Percentiles rank a stretch among this genome's conserved stretches.
phyloP scores from a whole-genome alignment of 2,797 vertebrate species.

The Alosa sapidissima region DNA sequence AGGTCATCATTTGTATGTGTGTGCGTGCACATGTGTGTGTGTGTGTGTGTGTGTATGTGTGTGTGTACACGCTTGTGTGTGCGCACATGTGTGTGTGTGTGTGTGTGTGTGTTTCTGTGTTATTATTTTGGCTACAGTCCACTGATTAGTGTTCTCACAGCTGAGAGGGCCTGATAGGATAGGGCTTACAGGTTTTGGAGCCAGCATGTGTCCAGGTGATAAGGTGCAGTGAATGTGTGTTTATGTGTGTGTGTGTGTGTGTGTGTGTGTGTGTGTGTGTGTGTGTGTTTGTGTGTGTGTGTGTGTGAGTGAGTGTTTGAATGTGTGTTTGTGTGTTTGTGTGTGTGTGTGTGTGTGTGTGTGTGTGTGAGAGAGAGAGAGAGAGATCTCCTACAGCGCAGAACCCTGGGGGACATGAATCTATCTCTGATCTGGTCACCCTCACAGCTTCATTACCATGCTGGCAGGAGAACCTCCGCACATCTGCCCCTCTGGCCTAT shows the following conservation, averaged over 20 bases:
- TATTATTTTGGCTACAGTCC: conserved; percentile 4
- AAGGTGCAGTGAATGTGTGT: conserved; percentile 17
- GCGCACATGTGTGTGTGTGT: background rate
- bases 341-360: background rate
- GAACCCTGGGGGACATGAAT: background rate
- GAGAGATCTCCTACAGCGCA: background rate
- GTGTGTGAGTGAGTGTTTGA: background rate
- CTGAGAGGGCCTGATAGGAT: conserved; percentile 36
- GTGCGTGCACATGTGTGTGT: conserved; percentile 3
- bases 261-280: conserved; percentile 27
- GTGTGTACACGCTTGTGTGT: background rate
- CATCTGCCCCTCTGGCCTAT: background rate
- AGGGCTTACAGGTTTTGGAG: conserved; percentile 17
- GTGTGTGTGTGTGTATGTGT: background rate
- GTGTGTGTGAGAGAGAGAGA: background rate
- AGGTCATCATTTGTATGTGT: conserved; percentile 42
- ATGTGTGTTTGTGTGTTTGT: background rate
- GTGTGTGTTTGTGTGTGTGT: background rate
- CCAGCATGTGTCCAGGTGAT: conserved; percentile 25
- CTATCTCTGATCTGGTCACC: background rate
- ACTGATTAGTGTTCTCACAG: conserved; percentile 32
- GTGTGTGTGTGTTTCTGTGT: background rate
- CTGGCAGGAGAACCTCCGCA: background rate
- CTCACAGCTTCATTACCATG: background rate
- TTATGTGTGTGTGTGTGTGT: conserved; percentile 15